These are phyloP conservation scores for Hydrochoerus hydrochaeris DNA, from an alignment of 2,113 vertebrate species.

Conservation along the genomic window DNA sequence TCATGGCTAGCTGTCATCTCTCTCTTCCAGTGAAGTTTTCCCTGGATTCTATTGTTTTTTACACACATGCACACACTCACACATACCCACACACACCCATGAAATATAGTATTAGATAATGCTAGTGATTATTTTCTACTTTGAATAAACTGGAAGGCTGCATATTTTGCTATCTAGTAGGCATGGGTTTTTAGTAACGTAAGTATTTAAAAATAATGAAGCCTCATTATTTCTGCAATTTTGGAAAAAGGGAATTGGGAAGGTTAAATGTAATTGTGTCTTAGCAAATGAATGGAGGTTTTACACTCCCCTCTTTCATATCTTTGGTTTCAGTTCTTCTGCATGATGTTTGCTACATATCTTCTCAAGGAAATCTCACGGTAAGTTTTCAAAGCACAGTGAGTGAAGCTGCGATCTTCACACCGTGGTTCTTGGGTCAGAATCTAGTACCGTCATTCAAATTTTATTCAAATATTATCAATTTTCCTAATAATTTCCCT, in stretches of 20 bases:
- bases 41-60: background rate
- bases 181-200: background rate
- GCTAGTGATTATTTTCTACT: background rate
- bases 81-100: background rate
- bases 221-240: background rate
- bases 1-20: background rate
- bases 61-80: background rate
- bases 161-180: background rate
- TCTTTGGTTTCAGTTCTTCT: background rate
- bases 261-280: rapidly evolving
- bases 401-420: background rate
- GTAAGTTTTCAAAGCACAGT: background rate
- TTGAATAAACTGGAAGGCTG: background rate
- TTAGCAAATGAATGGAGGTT: background rate
- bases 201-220: background rate
- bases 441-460: too few species aligned
- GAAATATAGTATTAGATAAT: background rate
- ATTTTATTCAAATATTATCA: background rate
- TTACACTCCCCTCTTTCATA: background rate
- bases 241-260: background rate
- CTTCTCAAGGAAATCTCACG: background rate
- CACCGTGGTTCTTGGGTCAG: background rate
- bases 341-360: background rate
- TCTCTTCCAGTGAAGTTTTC: background rate
- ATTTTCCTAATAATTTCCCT: background rate